phyloP scores from a whole-genome alignment of 1,140 invertebrate species.

The Drosophila ficusphila region DNA sequence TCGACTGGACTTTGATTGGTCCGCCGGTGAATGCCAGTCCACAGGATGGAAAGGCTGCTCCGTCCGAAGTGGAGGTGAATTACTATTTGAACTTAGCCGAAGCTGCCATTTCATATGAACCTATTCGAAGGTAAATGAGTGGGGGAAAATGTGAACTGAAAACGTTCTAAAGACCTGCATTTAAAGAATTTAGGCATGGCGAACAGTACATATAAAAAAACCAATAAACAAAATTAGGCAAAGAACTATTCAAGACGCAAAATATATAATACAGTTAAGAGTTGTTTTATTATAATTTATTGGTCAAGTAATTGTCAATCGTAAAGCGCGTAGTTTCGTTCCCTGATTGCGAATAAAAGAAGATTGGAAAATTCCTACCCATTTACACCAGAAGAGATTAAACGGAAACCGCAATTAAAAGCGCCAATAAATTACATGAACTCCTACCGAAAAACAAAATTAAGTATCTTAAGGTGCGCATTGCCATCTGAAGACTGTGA shows the following conservation, averaged over 20 bases:
- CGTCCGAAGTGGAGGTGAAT: slow-evolving; percentile 10
- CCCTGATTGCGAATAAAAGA: neutral
- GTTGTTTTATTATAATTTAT: too few species aligned
- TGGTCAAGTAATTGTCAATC: too few species aligned
- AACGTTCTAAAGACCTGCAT: neutral
- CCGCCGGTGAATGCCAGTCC: slow-evolving; percentile 26
- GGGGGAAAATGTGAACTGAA: slow-evolving; percentile 4
- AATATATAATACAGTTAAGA: too few species aligned
- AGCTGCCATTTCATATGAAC: slow-evolving; percentile 5
- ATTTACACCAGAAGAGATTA: neutral
- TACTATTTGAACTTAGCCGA: slow-evolving; percentile 40
- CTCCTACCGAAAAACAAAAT: neutral
- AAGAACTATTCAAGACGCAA: too few species aligned
- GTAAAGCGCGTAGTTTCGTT: neutral
- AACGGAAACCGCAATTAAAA: slow-evolving; percentile 4
- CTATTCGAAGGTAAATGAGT: slow-evolving; percentile 15
- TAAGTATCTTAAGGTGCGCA: slow-evolving; percentile 11
- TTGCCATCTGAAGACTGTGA: slow-evolving; percentile 1
- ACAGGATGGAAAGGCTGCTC: slow-evolving; percentile 30
- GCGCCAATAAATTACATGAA: neutral
- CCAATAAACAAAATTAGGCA: too few species aligned
- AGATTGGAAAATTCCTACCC: neutral
- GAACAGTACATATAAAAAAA: too few species aligned
- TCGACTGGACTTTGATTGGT: slow-evolving; percentile 43
- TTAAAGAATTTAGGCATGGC: neutral